Conservation (phyloP, 2,888 invertebrate genomes). For the Panzeria rudis region DNA sequence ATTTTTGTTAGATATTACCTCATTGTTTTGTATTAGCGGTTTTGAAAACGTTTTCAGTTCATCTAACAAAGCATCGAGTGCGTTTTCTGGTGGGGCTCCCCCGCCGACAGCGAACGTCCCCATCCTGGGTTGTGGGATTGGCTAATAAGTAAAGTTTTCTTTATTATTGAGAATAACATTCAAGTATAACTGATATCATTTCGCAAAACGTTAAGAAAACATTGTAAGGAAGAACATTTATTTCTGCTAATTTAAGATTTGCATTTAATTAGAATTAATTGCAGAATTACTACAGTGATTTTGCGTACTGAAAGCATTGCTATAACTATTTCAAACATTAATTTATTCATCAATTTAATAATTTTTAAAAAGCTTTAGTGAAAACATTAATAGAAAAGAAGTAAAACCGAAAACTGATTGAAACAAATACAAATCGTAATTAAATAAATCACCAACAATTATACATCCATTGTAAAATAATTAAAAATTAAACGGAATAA, state of each 20-base stretch:
- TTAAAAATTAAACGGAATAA: slow-evolving; percentile 46
- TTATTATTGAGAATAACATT: slow-evolving; percentile 14
- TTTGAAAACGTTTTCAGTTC: slow-evolving; percentile 95
- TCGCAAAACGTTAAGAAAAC: slow-evolving; percentile 55
- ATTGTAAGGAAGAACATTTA: slow-evolving; percentile 59
- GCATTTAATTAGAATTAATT: slow-evolving; percentile 31
- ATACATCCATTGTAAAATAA: neutral
- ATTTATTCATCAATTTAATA: slow-evolving; percentile 36
- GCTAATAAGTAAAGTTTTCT: slow-evolving; percentile 79
- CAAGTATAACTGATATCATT: neutral
- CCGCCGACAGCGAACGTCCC: slow-evolving; percentile 86
- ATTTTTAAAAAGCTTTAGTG: slow-evolving; percentile 42
- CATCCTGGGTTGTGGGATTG: slow-evolving; percentile 87
- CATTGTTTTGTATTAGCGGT: slow-evolving; percentile 85
- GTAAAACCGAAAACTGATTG: slow-evolving; percentile 21
- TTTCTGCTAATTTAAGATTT: slow-evolving; percentile 27
- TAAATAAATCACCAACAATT: slow-evolving; percentile 32
- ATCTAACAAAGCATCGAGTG: slow-evolving; percentile 98
- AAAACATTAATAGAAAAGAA: slow-evolving; percentile 31
- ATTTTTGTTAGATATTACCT: slow-evolving; percentile 75
- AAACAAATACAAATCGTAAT: slow-evolving; percentile 29
- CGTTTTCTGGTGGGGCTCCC: slow-evolving; percentile 91
- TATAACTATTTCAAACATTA: slow-evolving; percentile 38
- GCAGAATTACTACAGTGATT: slow-evolving; percentile 58
- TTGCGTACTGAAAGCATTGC: slow-evolving; percentile 55